phyloP scores from a whole-genome alignment of 2,797 vertebrate genomes.

The Hypotaenidia okinawae region DNA sequence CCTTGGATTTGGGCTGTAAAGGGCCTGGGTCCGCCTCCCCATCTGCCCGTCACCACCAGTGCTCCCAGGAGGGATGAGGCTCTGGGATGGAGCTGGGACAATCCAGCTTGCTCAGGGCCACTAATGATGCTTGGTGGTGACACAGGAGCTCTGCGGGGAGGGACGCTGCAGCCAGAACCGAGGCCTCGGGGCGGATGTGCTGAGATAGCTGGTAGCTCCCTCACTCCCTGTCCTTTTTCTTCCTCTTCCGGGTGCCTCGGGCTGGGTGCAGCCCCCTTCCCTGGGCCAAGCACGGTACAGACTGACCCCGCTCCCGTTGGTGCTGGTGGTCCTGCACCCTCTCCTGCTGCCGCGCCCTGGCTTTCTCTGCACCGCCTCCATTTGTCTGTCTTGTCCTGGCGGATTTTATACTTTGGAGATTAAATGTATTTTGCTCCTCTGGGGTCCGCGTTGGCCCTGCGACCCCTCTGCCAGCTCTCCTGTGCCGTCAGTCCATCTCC shows the following conservation, averaged over 20 bases:
- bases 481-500: not conserved
- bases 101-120: rapidly evolving
- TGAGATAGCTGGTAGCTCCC: not conserved
- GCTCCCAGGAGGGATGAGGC: not conserved
- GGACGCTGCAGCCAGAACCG: not conserved
- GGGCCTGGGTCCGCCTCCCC: not conserved
- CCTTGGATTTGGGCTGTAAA: not conserved
- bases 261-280: not conserved
- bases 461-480: not conserved
- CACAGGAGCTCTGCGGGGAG: rapidly evolving
- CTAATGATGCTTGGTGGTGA: rapidly evolving
- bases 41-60: rapidly evolving
- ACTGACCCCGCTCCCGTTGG: not conserved
- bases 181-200: not conserved
- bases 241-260: not conserved
- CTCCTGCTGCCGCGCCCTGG: rapidly evolving
- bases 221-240: not conserved
- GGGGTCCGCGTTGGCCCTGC: not conserved
- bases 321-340: not conserved
- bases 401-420: not conserved
- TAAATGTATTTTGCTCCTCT: not conserved
- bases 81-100: not conserved
- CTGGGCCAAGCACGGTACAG: not conserved
- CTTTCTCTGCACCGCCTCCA: not conserved
- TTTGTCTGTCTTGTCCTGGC: not conserved